These are phyloP conservation scores for Nasonia longicornis DNA, from an alignment of 1,140 invertebrate species.

Conservation along the genomic window DNA sequence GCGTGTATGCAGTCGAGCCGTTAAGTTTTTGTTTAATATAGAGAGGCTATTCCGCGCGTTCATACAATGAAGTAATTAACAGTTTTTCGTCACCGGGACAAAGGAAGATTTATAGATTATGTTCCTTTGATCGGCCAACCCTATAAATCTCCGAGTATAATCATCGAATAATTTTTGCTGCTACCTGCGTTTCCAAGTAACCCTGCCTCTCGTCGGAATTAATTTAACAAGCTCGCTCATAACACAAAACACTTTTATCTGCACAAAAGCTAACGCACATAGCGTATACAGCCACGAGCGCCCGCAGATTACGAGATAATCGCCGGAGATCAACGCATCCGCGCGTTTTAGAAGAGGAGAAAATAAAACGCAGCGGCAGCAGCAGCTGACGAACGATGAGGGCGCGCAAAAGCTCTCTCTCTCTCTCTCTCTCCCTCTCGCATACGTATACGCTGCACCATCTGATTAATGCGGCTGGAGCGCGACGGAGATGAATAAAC, in stretches of 20 bases:
- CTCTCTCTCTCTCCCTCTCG: no score
- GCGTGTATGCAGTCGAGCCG: background rate
- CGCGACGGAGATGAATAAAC: slow-evolving; percentile 32
- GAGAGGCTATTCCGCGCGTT: background rate
- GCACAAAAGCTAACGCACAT: background rate
- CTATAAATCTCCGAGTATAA: background rate
- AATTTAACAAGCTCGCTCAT: background rate
- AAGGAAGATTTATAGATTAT: slow-evolving; percentile 17
- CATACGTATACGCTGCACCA: background rate
- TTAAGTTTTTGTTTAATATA: slow-evolving; percentile 25
- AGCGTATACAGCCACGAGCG: background rate
- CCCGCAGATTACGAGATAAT: slow-evolving; percentile 1
- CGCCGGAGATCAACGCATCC: background rate
- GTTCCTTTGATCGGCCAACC: background rate
- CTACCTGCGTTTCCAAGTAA: no score
- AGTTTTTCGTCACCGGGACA: slow-evolving; percentile 13
- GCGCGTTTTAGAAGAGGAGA: background rate
- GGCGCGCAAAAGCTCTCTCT: slow-evolving; percentile 5
- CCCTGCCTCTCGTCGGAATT: background rate
- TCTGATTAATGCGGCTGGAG: slow-evolving; percentile 17
- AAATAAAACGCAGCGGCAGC: background rate
- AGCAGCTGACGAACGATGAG: slow-evolving; percentile 1
- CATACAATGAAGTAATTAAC: slow-evolving; percentile 42
- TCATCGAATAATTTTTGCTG: no score
- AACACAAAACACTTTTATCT: background rate